A percentile compares a stretch with the other conserved stretches of the same genome.
Conservation (phyloP, 2,797 vertebrate genomes). For the Merluccius polli region DNA sequence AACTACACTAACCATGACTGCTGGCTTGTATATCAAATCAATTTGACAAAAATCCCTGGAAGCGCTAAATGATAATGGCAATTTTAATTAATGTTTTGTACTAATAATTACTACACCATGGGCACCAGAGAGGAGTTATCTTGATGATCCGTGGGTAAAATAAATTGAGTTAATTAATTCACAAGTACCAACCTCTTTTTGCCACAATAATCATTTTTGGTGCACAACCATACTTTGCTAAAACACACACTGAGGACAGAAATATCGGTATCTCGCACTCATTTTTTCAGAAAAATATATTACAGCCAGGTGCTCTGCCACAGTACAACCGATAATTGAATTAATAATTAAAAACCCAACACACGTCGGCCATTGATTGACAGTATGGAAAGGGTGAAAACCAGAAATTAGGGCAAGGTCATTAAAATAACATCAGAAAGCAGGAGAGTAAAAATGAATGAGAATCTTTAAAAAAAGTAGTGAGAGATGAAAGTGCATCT, state of each 20-base stretch:
- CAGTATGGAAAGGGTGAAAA: not conserved
- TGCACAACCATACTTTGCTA: not conserved
- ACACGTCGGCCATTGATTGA: slow-evolving; percentile 10
- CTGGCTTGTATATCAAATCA: not conserved
- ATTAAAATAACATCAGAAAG: not conserved
- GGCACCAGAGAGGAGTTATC: slow-evolving; percentile 1
- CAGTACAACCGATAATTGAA: not conserved
- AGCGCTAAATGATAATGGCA: not conserved
- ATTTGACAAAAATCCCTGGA: not conserved
- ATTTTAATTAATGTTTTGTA: slow-evolving; percentile 10
- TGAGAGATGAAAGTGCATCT: too few relatives aligned
- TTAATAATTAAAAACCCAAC: slow-evolving; percentile 14
- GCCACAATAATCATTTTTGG: not conserved
- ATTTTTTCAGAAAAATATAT: too few relatives aligned
- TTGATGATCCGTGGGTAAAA: slow-evolving; percentile 8
- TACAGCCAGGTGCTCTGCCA: too few relatives aligned
- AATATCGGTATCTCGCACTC: not conserved
- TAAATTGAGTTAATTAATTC: slow-evolving; percentile 4
- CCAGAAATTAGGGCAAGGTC: not conserved
- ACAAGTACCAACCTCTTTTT: slow-evolving; percentile 3
- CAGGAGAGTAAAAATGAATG: not conserved
- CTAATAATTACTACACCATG: slow-evolving; percentile 16
- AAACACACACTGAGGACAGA: not conserved
- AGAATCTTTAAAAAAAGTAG: not conserved
- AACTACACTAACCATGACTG: not conserved